These are phyloP conservation scores for Diplosoma virens DNA, from an alignment of 23 tunicate genomes.

Conservation along the genomic window DNA sequence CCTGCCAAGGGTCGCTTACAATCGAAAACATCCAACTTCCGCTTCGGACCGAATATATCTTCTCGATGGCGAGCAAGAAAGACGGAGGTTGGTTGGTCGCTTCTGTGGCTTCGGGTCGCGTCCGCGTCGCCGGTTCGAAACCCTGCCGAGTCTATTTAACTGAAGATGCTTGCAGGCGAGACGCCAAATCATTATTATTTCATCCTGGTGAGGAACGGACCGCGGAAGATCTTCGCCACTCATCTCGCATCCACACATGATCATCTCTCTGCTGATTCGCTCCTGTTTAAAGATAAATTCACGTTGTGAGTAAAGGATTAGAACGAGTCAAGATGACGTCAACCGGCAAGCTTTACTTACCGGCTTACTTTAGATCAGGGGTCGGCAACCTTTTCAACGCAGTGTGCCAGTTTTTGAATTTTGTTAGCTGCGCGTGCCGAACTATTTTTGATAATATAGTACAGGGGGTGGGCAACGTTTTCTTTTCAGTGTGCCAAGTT, in stretches of 20 bases:
- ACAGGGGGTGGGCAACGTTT: neutral
- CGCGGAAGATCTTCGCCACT: conserved; percentile 60
- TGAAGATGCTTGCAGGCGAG: conserved; percentile 48
- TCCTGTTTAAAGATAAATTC: conserved; percentile 72
- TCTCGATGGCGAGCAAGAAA: conserved; percentile 81
- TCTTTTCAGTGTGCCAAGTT: too few relatives aligned
- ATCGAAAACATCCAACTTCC: conserved; percentile 59
- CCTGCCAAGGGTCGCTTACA: conserved; percentile 58
- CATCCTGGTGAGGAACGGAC: conserved; percentile 58
- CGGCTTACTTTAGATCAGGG: too few relatives aligned
- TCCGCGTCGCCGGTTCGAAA: neutral
- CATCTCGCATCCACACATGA: conserved; percentile 82
- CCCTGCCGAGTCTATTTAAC: neutral
- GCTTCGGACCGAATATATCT: conserved; percentile 85
- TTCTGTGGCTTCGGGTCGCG: neutral
- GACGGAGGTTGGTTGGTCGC: conserved; percentile 52
- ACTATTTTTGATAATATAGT: too few relatives aligned
- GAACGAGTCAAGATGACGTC: too few relatives aligned
- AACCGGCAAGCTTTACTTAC: too few relatives aligned
- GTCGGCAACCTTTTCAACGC: too few relatives aligned
- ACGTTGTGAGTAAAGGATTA: conserved; percentile 56
- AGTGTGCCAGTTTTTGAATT: too few relatives aligned
- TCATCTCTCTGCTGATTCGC: conserved; percentile 66
- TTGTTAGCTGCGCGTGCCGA: too few relatives aligned
- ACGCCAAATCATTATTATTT: conserved; percentile 72